These are phyloP conservation scores for Drosophila borborema DNA, from an alignment of 2,888 invertebrate genomes.

Conservation along the genomic window DNA sequence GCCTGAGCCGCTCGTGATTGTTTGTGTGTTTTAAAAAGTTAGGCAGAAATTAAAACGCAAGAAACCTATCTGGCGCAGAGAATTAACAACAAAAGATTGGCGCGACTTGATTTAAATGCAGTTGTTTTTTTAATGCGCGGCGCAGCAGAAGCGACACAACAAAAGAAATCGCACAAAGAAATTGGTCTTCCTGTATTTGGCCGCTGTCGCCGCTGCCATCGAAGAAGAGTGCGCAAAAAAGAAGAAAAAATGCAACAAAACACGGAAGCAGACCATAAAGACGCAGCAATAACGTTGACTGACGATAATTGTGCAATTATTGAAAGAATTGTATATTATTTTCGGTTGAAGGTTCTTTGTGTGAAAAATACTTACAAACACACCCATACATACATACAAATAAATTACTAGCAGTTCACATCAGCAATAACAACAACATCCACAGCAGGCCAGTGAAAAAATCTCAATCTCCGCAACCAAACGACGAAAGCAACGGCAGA, in stretches of 20 bases:
- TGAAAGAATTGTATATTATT: conserved; percentile 65
- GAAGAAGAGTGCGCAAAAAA: conserved; percentile 54
- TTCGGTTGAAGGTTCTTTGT: conserved; percentile 66
- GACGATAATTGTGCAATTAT: conserved; percentile 62
- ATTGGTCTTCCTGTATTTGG: conserved; percentile 70
- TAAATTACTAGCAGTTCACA: conserved; percentile 49
- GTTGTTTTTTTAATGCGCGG: conserved; percentile 20
- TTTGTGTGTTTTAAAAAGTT: conserved; percentile 60
- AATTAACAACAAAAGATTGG: conserved; percentile 28
- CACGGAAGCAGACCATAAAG: conserved; percentile 67
- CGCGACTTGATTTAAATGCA: conserved; percentile 42
- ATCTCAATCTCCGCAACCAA: conserved; percentile 26
- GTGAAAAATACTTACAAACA: conserved; percentile 31
- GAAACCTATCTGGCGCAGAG: conserved; percentile 45
- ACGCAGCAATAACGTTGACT: conserved; percentile 41
- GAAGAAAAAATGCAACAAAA: conserved; percentile 60
- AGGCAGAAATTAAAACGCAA: conserved; percentile 51
- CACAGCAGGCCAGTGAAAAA: conserved; percentile 53
- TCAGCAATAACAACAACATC: conserved; percentile 42
- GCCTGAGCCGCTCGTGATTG: conserved; percentile 41
- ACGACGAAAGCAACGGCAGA: conserved; percentile 46
- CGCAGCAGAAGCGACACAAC: conserved; percentile 39
- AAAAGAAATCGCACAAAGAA: conserved; percentile 57
- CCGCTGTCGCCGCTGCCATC: conserved; percentile 32
- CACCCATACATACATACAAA: conserved; percentile 47